Conservation (phyloP, 2,888 invertebrate species). For the Cephus rjabovi region DNA sequence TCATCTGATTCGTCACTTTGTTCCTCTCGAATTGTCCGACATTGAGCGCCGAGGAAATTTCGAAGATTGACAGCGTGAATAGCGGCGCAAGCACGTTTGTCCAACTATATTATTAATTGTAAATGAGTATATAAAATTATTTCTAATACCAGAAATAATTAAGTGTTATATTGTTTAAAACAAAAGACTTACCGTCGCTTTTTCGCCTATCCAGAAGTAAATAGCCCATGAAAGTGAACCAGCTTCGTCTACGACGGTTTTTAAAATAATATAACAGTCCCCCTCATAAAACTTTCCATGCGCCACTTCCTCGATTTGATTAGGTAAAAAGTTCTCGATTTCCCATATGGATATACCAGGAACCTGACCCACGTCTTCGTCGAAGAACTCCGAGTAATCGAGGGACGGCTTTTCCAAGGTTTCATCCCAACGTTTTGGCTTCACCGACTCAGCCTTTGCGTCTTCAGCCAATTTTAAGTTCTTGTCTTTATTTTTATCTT, state of each 20-base stretch:
- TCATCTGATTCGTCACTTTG: conserved; percentile 97
- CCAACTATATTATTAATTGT: conserved; percentile 71
- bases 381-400: conserved; percentile 98
- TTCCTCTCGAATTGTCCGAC: conserved; percentile 95
- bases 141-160: conserved; percentile 1
- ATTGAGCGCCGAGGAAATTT: conserved; percentile 93
- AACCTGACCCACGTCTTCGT: conserved; percentile 92
- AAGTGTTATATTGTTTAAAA: background rate
- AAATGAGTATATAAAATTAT: conserved; percentile 16
- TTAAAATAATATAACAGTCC: conserved; percentile 97
- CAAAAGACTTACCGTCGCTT: conserved; percentile 80
- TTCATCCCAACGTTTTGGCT: conserved; percentile 97
- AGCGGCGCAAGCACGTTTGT: conserved; percentile 95
- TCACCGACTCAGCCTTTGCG: conserved; percentile 77
- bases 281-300: conserved; percentile 99
- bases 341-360: conserved; percentile 97
- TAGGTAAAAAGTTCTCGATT: conserved; percentile 98
- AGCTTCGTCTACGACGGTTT: conserved; percentile 86
- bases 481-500: conserved; percentile 82
- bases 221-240: conserved; percentile 94
- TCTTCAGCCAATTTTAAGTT: conserved; percentile 69
- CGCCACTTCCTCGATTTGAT: conserved; percentile 91
- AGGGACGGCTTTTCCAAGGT: conserved; percentile 93
- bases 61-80: conserved; percentile 99
- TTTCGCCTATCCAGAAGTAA: conserved; percentile 98